A percentile compares a stretch with the other conserved stretches of the same genome.
Evolutionary conservation across 2,888 invertebrate species (phyloP).

Genomic region (Lycophotia porphyrea): DNA sequence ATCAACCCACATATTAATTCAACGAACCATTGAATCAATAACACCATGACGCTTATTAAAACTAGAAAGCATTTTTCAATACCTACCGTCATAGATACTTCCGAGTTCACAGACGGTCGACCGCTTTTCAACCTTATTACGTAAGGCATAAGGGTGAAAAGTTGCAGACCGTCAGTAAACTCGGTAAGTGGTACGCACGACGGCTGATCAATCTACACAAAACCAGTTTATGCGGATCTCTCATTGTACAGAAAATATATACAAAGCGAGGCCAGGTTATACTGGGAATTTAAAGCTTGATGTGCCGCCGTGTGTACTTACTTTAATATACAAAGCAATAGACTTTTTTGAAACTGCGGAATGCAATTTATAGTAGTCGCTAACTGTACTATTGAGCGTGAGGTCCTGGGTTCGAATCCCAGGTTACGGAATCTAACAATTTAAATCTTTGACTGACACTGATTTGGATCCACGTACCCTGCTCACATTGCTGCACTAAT

Average conservation of each 20-base stretch:
- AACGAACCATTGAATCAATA: slow-evolving; percentile 27
- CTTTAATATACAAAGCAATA: neutral
- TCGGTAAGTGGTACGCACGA: no score
- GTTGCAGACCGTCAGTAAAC: neutral
- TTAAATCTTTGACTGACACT: neutral
- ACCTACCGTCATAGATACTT: neutral
- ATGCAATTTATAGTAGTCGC: neutral
- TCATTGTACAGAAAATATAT: no score
- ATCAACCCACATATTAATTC: slow-evolving; percentile 39
- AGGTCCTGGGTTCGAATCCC: neutral
- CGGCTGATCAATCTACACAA: no score
- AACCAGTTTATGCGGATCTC: no score
- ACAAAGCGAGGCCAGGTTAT: no score
- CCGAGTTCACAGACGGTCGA: neutral
- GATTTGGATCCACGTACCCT: neutral
- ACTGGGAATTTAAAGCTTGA: no score
- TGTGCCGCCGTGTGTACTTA: no score
- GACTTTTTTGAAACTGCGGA: neutral
- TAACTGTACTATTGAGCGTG: neutral
- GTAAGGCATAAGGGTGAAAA: neutral
- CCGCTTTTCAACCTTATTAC: neutral
- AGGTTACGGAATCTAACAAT: neutral
- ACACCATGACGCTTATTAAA: slow-evolving; percentile 4
- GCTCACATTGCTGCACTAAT: slow-evolving; percentile 7
- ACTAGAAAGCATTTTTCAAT: neutral